phyloP scores from a whole-genome alignment of 2,797 vertebrate species.

The Decapterus maruadsi region DNA sequence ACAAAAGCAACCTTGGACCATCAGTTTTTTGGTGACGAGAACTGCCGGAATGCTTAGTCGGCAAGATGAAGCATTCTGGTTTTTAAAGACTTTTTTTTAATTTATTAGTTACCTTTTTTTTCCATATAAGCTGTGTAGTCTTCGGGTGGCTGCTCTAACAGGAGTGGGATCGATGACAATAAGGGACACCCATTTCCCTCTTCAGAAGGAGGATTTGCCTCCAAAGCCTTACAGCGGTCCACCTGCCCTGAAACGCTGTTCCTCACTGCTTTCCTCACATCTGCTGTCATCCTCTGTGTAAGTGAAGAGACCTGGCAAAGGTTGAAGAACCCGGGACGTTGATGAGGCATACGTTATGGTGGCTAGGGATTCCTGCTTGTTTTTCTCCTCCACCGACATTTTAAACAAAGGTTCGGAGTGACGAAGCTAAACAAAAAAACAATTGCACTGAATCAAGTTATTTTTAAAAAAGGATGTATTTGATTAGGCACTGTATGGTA shows the following conservation, averaged over 20 bases:
- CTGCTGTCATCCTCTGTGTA: conserved; percentile 32
- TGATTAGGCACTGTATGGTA: conserved; percentile 58
- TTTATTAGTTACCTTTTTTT: conserved; percentile 63
- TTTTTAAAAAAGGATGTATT: conserved; percentile 30
- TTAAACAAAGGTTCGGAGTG: conserved; percentile 67
- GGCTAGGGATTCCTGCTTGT: conserved; percentile 38
- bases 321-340: conserved; percentile 28
- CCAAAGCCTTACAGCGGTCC: conserved; percentile 64
- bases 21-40: conserved; percentile 31
- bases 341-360: conserved; percentile 5
- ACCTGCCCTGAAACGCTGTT: conserved; percentile 55
- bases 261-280: conserved; percentile 39
- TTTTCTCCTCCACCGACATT: conserved; percentile 50
- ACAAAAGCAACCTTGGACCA: neutral
- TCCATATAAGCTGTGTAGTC: conserved; percentile 65
- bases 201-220: conserved; percentile 63
- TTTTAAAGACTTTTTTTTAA: conserved; percentile 45
- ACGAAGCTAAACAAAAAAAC: conserved; percentile 42
- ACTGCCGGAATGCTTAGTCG: conserved; percentile 43
- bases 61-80: conserved; percentile 31
- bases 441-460: conserved; percentile 62
- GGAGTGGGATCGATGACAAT: conserved; percentile 25
- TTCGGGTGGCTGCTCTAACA: conserved; percentile 54
- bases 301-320: conserved; percentile 14
- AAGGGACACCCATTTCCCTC: conserved; percentile 56